phyloP scores from a whole-genome alignment of 2,888 invertebrate species.

The Chymomyza fuscimana region DNA sequence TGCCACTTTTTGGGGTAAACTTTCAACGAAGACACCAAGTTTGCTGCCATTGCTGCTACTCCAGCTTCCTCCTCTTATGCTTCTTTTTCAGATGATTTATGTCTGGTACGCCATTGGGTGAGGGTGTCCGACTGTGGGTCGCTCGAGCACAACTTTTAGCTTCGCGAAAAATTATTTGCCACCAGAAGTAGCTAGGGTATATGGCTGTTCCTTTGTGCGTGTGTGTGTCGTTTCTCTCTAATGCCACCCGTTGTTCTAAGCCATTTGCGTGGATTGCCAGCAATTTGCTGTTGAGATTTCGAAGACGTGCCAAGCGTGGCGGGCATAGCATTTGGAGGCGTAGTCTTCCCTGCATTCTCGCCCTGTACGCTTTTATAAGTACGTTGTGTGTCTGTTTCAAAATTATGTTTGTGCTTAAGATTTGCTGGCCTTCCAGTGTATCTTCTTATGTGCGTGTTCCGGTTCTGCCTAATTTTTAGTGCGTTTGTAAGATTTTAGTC shows the following conservation, averaged over 20 bases:
- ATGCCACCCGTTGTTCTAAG: conserved; percentile 77
- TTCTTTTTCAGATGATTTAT: conserved; percentile 66
- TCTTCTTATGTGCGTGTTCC: conserved; percentile 34
- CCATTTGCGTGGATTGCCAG: conserved; percentile 77
- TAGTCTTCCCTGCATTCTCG: neutral
- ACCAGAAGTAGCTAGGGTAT: neutral
- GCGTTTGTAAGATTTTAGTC: conserved; percentile 56
- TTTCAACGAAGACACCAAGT: conserved; percentile 51
- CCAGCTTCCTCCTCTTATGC: conserved; percentile 15
- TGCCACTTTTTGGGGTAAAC: conserved; percentile 47
- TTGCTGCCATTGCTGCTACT: conserved; percentile 42
- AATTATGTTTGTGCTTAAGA: conserved; percentile 74
- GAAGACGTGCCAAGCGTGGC: conserved; percentile 46
- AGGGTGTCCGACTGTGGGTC: conserved; percentile 43
- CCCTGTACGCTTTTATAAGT: conserved; percentile 2
- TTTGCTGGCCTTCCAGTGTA: conserved; percentile 42
- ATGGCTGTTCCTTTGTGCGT: neutral
- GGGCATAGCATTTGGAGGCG: neutral
- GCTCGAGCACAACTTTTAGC: conserved; percentile 58
- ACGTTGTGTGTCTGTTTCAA: conserved; percentile 64
- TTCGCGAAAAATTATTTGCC: conserved; percentile 55
- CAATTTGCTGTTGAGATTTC: conserved; percentile 76
- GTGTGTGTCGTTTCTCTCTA: conserved; percentile 28
- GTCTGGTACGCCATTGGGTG: conserved; percentile 64
- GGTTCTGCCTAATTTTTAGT: conserved; percentile 57